Percentiles rank a stretch among this genome's conserved stretches.
Conservation (phyloP, 2,888 invertebrate genomes). For the Diploptera punctata region DNA sequence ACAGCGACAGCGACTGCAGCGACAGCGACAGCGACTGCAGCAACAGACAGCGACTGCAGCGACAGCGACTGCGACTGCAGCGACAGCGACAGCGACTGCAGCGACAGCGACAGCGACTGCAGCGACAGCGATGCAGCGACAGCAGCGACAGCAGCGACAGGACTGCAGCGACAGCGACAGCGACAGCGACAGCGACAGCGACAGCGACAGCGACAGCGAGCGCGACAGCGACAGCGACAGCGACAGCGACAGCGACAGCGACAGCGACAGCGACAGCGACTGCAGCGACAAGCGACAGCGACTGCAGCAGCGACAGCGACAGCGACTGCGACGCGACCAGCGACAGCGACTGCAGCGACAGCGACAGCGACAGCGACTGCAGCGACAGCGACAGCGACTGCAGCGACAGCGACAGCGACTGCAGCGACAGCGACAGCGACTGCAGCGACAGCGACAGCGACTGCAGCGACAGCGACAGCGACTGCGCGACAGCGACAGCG, state of each 20-base stretch:
- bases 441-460: neutral
- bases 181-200: constrained; percentile 4
- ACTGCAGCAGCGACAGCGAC: neutral
- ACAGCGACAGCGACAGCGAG: too few relatives aligned
- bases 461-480: neutral
- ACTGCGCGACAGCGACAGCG: neutral
- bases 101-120: constrained; percentile 1
- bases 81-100: neutral
- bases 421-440: neutral
- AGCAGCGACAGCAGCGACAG: constrained; percentile 2
- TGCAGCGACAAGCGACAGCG: neutral
- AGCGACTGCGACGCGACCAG: neutral
- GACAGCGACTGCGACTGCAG: constrained; percentile 2
- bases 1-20: constrained; percentile 16
- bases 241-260: constrained; percentile 10
- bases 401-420: neutral
- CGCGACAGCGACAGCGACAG: neutral
- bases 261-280: constrained; percentile 12
- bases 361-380: neutral
- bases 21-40: too few relatives aligned
- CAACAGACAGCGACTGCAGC: neutral
- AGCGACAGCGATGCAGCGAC: neutral
- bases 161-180: constrained; percentile 1
- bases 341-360: neutral
- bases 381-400: neutral